These are phyloP conservation scores for Drosophila neocordata DNA, from an alignment of 1,140 invertebrate species.

Conservation along the genomic window DNA sequence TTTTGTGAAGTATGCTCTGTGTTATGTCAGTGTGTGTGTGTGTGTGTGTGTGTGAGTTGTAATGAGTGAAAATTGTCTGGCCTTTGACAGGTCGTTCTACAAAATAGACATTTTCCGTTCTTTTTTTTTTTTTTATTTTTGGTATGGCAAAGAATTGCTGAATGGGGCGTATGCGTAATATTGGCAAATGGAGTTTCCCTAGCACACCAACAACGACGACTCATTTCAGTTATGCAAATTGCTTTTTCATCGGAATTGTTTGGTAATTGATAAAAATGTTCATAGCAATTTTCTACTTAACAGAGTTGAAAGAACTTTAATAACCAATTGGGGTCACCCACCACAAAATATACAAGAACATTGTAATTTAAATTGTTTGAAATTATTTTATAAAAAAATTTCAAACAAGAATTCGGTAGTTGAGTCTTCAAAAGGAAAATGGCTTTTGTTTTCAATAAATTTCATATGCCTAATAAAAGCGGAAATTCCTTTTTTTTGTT, in stretches of 20 bases:
- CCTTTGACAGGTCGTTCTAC: conserved; percentile 18
- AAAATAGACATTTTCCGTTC: conserved; percentile 10
- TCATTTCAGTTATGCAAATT: conserved; percentile 10
- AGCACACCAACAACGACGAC: background rate
- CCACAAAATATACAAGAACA: background rate
- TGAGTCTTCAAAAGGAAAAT: too few species aligned
- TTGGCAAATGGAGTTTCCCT: conserved; percentile 9
- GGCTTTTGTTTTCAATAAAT: too few species aligned
- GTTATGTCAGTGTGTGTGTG: background rate
- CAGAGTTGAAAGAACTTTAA: conserved; percentile 5
- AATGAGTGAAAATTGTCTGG: conserved; percentile 20
- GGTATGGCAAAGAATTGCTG: background rate
- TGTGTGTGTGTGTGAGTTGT: background rate
- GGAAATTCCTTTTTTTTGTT: too few species aligned
- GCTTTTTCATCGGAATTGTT: conserved; percentile 5
- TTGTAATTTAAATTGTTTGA: too few species aligned
- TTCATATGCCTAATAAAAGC: too few species aligned
- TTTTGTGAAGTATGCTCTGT: background rate
- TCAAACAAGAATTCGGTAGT: too few species aligned
- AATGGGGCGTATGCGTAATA: conserved; percentile 8
- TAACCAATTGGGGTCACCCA: background rate
- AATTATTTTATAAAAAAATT: too few species aligned
- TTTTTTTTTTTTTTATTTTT: background rate
- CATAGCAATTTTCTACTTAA: conserved; percentile 9
- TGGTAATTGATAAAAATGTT: conserved; percentile 9